phyloP scores from a whole-genome alignment of 2,888 invertebrate species.

The Tipula lateralis region DNA sequence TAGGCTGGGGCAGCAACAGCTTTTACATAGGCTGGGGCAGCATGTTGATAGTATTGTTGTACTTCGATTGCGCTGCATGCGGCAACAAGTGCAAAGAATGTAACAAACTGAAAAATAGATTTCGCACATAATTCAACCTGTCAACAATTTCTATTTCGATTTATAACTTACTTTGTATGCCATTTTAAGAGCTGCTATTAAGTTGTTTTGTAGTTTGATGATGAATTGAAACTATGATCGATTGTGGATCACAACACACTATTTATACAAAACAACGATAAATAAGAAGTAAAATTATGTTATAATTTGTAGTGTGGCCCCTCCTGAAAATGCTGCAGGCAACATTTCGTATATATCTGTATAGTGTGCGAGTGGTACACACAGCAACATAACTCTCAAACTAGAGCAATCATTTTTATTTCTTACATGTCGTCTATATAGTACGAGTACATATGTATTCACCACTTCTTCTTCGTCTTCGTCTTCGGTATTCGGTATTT shows the following conservation, averaged over 20 bases:
- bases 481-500: background rate
- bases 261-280: background rate
- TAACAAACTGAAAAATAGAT: constrained; percentile 26
- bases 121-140: background rate
- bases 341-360: background rate
- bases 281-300: background rate
- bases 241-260: background rate
- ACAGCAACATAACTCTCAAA: background rate
- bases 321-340: background rate
- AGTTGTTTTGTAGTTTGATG: background rate
- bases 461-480: background rate
- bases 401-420: background rate
- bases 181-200: constrained; percentile 2
- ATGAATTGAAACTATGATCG: background rate
- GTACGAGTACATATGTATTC: background rate
- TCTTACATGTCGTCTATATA: background rate
- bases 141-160: background rate
- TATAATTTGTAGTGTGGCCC: background rate
- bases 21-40: background rate
- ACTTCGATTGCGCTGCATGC: background rate
- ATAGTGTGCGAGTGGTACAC: background rate
- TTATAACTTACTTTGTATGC: constrained; percentile 27
- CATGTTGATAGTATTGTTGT: constrained; percentile 14
- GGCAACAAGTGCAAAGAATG: constrained; percentile 25
- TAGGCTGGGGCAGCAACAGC: background rate